Evolutionary conservation across 2,113 vertebrate genomes (phyloP), one percentile per base, ranked within the genome.

Genomic region (Sinocyclocheilus anophthalmus): DNA sequence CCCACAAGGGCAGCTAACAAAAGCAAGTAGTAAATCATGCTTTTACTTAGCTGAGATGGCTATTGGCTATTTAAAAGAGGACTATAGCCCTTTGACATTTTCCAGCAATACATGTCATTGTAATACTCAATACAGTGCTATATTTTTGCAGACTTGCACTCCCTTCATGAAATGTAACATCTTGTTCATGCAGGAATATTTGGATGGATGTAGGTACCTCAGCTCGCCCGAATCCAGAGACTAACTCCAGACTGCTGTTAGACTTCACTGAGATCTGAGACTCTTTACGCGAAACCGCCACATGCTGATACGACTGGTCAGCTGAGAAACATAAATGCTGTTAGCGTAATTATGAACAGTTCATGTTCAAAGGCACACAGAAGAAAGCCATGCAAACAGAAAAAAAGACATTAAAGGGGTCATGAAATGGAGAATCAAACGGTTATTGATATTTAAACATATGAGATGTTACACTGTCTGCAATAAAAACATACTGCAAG

Each of bases 201-300:
- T 70, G 7, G 13, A 0, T 70, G 7, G 13, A 8, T 69, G 26
- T 8, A 69, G 30, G 16, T 75, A 96, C 96, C 95, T 97, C 96
- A 1, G 91, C 87, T 89, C 92, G 83, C 93, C 92, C 93, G 91
- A 91, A 93, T 82, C 93, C 84, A 0, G 95, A 96, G 84, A 96
- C 95, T 2, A 97, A 94, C 91, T 99, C 98, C 93, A 97, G 92
- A 59, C 96, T 98, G 92, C 95, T 96, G 0, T 92, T 95, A 0
- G 96, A 97, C 90, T 97, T 98, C 85, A 96, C 89, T 0, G 96
- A 96, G 76, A 96, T 93, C 84, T 96, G 94, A n/a, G 96, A 93
- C 65, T 97, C 96, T 24, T 94, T 93, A 72, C 93, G 92, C 11
- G 92, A 86, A 20, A 90, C 86, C 0, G 90, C 16, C 42, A 91